Evolutionary conservation across 2,888 invertebrate genomes (phyloP).

Genomic region (Acanthopleura granulata): DNA sequence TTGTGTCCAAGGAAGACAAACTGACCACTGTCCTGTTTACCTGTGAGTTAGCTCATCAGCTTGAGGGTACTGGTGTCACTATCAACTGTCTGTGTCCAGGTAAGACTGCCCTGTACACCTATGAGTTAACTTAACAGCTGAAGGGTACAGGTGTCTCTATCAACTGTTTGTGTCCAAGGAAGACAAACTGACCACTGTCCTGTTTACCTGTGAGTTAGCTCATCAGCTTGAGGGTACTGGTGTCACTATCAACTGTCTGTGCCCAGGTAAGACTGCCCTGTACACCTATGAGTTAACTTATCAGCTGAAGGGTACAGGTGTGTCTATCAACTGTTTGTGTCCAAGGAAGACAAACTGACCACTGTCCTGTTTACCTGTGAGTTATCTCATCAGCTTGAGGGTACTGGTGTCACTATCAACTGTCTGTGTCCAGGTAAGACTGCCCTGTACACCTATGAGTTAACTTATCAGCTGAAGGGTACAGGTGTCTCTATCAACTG

Average conservation of each 20-base stretch:
- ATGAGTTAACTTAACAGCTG: neutral
- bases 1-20: neutral
- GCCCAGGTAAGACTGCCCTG: neutral
- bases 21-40: neutral
- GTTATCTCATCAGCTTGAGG: neutral
- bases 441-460: neutral
- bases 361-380: neutral
- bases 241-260: constrained; percentile 1
- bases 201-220: neutral
- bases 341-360: neutral
- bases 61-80: neutral
- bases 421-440: constrained; percentile 10
- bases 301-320: constrained; percentile 1
- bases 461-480: neutral
- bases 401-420: constrained; percentile 1
- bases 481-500: neutral
- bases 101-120: neutral
- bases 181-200: neutral
- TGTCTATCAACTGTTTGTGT: neutral
- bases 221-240: neutral
- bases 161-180: neutral
- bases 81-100: constrained; percentile 1
- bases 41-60: neutral
- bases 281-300: neutral
- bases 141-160: neutral